phyloP scores from a whole-genome alignment of 2,113 vertebrate genomes.

The Haemorhous mexicanus region DNA sequence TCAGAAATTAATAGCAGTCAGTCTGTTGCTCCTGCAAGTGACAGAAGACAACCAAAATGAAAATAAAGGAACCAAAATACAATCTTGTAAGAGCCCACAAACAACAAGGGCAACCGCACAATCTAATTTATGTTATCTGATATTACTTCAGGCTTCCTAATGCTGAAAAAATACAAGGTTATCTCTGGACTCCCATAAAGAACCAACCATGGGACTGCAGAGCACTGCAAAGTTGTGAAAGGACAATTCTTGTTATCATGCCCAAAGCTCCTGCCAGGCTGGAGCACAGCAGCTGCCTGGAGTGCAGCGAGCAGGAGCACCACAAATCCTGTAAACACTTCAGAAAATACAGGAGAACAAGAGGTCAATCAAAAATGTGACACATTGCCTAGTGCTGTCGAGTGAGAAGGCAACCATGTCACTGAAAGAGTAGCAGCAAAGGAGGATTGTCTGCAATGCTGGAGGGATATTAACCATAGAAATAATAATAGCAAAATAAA shows the following conservation, averaged over 20 bases:
- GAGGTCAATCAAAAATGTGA: background rate
- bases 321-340: conserved; percentile 11
- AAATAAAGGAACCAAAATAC: background rate
- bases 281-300: background rate
- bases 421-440: background rate
- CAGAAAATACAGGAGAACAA: background rate
- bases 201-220: background rate
- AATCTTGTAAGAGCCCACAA: background rate
- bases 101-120: background rate
- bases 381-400: background rate
- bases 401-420: background rate
- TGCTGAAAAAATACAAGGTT: background rate
- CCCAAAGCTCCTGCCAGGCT: background rate
- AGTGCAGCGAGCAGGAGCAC: fast-evolving
- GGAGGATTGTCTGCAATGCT: background rate
- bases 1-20: background rate
- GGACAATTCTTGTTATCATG: background rate
- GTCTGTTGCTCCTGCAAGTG: background rate
- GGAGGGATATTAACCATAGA: background rate
- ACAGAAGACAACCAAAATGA: background rate
- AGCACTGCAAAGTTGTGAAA: background rate
- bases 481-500: background rate
- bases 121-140: background rate
- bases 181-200: background rate
- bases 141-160: background rate